These are phyloP conservation scores for Alentia gelatinosa DNA, from an alignment of 2,888 invertebrate species.

Conservation along the genomic window DNA sequence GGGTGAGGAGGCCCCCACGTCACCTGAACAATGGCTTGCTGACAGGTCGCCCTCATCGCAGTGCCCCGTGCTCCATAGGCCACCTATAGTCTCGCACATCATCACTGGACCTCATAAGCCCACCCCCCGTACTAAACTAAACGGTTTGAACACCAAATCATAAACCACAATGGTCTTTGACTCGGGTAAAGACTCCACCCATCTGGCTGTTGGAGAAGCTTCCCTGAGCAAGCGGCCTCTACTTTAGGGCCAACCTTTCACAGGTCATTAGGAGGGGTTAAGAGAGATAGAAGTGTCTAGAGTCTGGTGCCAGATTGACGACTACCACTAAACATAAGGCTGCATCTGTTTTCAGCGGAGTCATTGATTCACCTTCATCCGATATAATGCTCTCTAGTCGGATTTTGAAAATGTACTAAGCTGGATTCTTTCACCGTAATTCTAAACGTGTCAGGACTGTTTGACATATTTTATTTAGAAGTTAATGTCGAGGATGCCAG, in stretches of 20 bases:
- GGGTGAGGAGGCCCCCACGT: not conserved
- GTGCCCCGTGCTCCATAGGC: not conserved
- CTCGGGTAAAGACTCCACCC: not conserved
- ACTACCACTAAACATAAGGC: not conserved
- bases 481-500: not conserved
- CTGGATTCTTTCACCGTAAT: not conserved
- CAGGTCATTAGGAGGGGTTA: constrained; percentile 11
- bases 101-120: not conserved
- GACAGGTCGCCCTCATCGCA: not conserved
- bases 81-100: not conserved
- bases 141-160: constrained; percentile 19
- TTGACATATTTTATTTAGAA: not conserved
- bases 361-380: not conserved
- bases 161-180: constrained; percentile 47
- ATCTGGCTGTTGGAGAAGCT: not conserved
- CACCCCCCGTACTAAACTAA: not conserved
- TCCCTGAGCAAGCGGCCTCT: not conserved
- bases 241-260: not conserved
- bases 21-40: constrained; percentile 29
- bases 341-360: not conserved
- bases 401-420: not conserved
- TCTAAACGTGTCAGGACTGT: not conserved
- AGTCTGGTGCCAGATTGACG: constrained; percentile 7
- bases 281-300: not conserved
- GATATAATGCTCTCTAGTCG: not conserved